These are phyloP conservation scores for Pseudochaenichthys georgianus DNA, from an alignment of 2,797 vertebrate genomes.

Conservation along the genomic window DNA sequence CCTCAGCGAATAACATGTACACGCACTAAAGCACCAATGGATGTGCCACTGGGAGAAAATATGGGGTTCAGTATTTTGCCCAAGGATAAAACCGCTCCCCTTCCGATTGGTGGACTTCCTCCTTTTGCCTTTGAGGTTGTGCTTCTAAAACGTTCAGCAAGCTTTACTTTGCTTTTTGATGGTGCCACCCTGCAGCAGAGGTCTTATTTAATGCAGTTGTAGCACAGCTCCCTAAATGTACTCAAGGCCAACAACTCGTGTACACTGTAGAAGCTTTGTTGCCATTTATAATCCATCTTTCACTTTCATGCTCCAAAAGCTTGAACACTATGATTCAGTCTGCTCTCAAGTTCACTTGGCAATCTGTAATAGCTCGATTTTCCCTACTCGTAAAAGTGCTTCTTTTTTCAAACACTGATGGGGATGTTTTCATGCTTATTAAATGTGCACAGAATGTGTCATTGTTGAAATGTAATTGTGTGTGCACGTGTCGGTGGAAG, in stretches of 20 bases:
- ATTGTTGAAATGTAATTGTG: conserved; percentile 33
- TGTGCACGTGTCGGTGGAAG: conserved; percentile 29
- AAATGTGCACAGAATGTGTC: conserved; percentile 22
- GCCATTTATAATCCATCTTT: conserved; percentile 13
- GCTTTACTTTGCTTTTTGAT: conserved; percentile 30
- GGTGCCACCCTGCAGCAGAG: conserved; percentile 21
- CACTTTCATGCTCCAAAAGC: conserved; percentile 13
- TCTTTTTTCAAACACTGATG: conserved; percentile 3
- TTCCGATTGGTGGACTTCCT: too few relatives aligned
- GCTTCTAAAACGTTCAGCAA: not conserved
- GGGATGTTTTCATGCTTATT: conserved; percentile 35
- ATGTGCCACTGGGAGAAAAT: too few relatives aligned
- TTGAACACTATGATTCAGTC: conserved; percentile 13
- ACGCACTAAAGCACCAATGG: too few relatives aligned
- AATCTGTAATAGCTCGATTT: conserved; percentile 26
- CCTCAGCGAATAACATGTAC: too few relatives aligned
- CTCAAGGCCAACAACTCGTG: not conserved
- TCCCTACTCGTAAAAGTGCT: conserved; percentile 23
- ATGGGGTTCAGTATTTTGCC: too few relatives aligned
- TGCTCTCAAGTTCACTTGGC: conserved; percentile 27
- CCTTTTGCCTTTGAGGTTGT: conserved; percentile 5
- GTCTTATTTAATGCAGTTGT: conserved; percentile 18
- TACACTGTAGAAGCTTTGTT: not conserved
- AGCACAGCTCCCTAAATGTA: not conserved
- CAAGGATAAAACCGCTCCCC: too few relatives aligned